Evolutionary conservation across 1,140 invertebrate species (phyloP).

Genomic region (Chironomus tepperi): DNA sequence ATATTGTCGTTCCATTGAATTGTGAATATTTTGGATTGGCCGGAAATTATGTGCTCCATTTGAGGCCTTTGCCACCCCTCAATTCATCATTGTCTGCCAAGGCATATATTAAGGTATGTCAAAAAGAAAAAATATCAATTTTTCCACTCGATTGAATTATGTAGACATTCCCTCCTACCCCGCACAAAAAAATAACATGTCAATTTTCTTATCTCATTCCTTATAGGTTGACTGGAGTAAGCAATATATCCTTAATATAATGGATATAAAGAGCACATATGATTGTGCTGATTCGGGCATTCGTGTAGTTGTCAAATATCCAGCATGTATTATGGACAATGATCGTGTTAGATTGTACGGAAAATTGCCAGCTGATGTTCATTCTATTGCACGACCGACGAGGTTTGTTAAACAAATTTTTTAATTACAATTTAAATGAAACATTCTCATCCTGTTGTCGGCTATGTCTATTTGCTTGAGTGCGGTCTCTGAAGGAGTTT

Average conservation of each 20-base stretch:
- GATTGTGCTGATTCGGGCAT: slow-evolving; percentile 52
- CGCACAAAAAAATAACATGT: slow-evolving; percentile 28
- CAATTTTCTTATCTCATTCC: slow-evolving; percentile 20
- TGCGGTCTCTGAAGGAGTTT: too few relatives aligned
- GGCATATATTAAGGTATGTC: slow-evolving; percentile 54
- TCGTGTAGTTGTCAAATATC: slow-evolving; percentile 70
- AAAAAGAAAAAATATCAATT: slow-evolving; percentile 3
- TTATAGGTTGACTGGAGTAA: slow-evolving; percentile 69
- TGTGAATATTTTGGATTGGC: slow-evolving; percentile 71
- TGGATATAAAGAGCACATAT: slow-evolving; percentile 67
- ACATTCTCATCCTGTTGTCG: not conserved
- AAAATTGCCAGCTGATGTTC: slow-evolving; percentile 53
- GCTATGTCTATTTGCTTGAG: not conserved
- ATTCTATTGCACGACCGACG: slow-evolving; percentile 51
- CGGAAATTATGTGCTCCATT: slow-evolving; percentile 60
- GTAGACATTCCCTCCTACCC: slow-evolving; percentile 22
- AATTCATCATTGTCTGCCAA: slow-evolving; percentile 50
- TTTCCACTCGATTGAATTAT: slow-evolving; percentile 17
- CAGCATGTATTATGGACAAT: slow-evolving; percentile 60
- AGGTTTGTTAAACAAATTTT: slow-evolving; percentile 32
- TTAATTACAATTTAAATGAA: not conserved
- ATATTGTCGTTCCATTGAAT: slow-evolving; percentile 51
- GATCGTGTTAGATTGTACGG: slow-evolving; percentile 69
- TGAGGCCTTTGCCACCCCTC: slow-evolving; percentile 47
- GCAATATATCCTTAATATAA: slow-evolving; percentile 65